phyloP scores from a whole-genome alignment of 2,113 vertebrate genomes.

The Deroptyus accipitrinus region DNA sequence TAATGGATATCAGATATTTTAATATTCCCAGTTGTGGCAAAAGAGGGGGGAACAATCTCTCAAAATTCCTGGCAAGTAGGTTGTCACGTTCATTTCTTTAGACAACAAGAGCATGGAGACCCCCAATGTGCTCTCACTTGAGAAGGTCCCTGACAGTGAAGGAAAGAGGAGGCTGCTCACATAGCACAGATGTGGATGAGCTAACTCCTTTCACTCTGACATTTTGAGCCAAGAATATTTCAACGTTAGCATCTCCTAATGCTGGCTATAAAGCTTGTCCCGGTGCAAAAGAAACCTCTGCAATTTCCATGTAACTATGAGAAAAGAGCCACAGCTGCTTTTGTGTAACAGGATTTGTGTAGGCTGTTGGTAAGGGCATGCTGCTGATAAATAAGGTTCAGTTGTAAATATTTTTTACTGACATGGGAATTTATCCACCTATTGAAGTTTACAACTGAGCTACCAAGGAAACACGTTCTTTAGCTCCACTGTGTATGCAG shows the following conservation, averaged over 20 bases:
- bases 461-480: conserved; percentile 38
- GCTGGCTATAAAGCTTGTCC: conserved; percentile 5
- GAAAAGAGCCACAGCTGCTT: not conserved
- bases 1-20: not conserved
- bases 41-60: not conserved
- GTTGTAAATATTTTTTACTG: conserved; percentile 59
- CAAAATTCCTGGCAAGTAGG: not conserved
- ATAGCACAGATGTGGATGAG: not conserved
- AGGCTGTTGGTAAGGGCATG: conserved; percentile 14
- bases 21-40: not conserved
- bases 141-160: not conserved
- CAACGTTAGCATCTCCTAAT: conserved; percentile 14
- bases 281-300: not conserved
- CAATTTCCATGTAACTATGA: not conserved
- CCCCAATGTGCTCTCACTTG: not conserved
- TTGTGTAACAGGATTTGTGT: conserved; percentile 49
- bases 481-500: conserved; percentile 18
- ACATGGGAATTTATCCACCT: conserved; percentile 58
- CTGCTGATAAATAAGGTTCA: conserved; percentile 49
- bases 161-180: not conserved
- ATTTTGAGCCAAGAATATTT: conserved; percentile 38
- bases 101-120: not conserved
- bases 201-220: not conserved
- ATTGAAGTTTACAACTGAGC: conserved; percentile 57
- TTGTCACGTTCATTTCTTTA: rapidly evolving